These are phyloP conservation scores for Platysternon megacephalum DNA, from an alignment of 2,113 vertebrate genomes.

Conservation along the genomic window DNA sequence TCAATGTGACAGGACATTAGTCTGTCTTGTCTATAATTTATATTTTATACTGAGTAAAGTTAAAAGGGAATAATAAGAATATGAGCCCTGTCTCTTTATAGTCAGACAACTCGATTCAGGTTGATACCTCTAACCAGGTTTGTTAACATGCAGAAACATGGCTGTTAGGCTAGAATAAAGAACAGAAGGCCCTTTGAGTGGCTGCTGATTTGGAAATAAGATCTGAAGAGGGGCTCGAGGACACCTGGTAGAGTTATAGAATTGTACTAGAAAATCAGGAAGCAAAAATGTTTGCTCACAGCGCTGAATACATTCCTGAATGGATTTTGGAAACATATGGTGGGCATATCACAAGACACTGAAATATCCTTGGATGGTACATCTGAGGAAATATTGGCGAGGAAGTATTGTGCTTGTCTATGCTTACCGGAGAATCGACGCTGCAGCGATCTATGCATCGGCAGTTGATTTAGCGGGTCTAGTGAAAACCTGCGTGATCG, in stretches of 20 bases:
- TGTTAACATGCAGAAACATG: constrained; percentile 31
- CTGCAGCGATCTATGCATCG: no score
- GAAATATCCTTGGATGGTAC: background rate
- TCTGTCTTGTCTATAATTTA: constrained; percentile 41
- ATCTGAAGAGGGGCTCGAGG: background rate
- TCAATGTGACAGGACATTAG: constrained; percentile 22
- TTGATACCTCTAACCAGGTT: constrained; percentile 36
- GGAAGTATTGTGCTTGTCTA: background rate
- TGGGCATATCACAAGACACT: background rate
- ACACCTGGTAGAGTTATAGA: background rate
- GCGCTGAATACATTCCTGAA: background rate
- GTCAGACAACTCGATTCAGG: constrained; percentile 15
- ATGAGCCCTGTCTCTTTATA: constrained; percentile 59
- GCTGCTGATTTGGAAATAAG: constrained; percentile 9
- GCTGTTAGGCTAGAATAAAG: constrained; percentile 33
- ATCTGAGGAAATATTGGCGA: background rate
- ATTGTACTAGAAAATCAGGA: constrained; percentile 25
- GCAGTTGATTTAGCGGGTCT: no score
- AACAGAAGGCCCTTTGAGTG: constrained; percentile 15
- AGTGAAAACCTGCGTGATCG: no score
- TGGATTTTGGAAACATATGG: background rate
- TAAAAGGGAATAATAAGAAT: constrained; percentile 45
- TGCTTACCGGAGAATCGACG: no score
- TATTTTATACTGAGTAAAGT: constrained; percentile 56
- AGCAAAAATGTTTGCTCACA: background rate